Evolutionary conservation across 2,113 vertebrate species (phyloP), one percentile per base, ranked within the genome.

Genomic region (Seriola dumerili): DNA sequence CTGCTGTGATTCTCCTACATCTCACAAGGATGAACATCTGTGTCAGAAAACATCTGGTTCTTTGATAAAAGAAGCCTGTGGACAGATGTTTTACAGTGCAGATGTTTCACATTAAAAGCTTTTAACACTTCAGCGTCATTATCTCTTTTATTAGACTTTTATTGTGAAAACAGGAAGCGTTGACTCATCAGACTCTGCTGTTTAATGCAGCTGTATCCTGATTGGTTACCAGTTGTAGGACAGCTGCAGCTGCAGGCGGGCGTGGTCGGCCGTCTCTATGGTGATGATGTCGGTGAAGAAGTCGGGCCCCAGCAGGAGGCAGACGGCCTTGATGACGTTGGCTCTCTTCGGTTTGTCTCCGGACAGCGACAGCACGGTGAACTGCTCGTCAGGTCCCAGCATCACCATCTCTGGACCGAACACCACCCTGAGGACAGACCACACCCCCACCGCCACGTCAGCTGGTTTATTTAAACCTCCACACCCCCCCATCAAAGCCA

Each of bases 261-360:
- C 97, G 0, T 98, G 97, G 89, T 98, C 97, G 0, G 97, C 97
- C 0, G 97, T 97, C 84, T 98, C 97, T 0, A 98, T 97, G 89
- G 95, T 96, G 95, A 98, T 96, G 84, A 98, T 90, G 38, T 98
- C 97, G 0, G 97, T 96, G 77, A 94, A 98, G 94, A 98, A 98
- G 93, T 98, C 97, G 0, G 97, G 97, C 0, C 97, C 97, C 1
- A 98, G 95, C 79, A 97, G 96, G 23, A 97, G 94, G 76, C 97
- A 98, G 78, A 98, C 76, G 0, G 95, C 94, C 9, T 97, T 96
- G 84, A 96, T 97, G 63, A 96, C 94, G 0, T 97, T 96, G 58
- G 96, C 89, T 5, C 94, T 89, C 87, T 98, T 98, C 21, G 97
- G 97, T 63, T 96, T 95, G 52, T 96, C 97, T 0, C 96, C 97